These are phyloP conservation scores for Pterostichus madidus DNA, from an alignment of 2,888 invertebrate species.

Conservation along the genomic window DNA sequence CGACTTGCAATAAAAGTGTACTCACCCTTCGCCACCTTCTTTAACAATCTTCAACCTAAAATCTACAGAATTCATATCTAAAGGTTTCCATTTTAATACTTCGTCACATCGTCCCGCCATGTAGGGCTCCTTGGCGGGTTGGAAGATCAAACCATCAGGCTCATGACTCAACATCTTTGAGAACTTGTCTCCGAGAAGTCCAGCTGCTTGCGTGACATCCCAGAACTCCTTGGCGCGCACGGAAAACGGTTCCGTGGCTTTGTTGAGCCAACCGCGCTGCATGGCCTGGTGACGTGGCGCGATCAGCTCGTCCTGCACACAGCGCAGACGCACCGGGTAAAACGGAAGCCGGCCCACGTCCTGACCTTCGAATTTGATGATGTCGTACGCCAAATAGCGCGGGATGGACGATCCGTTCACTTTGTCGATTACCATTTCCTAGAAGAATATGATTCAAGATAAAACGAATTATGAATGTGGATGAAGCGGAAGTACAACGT, in stretches of 20 bases:
- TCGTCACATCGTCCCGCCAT: constrained; percentile 88
- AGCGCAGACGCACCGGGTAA: constrained; percentile 85
- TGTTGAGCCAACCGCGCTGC: constrained; percentile 85
- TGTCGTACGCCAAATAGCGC: constrained; percentile 96
- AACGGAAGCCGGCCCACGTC: constrained; percentile 90
- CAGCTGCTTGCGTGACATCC: constrained; percentile 86
- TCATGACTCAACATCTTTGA: constrained; percentile 92
- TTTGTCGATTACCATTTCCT: constrained; percentile 98
- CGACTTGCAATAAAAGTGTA: too few relatives aligned
- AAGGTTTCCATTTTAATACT: constrained; percentile 99
- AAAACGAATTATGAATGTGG: constrained; percentile 67
- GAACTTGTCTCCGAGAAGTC: constrained; percentile 91
- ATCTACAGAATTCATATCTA: constrained; percentile 96
- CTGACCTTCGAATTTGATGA: constrained; percentile 89
- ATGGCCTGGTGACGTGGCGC: constrained; percentile 88
- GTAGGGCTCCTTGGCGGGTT: constrained; percentile 93
- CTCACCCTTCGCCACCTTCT: constrained; percentile 86
- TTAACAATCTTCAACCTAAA: constrained; percentile 91
- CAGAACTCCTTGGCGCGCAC: constrained; percentile 95
- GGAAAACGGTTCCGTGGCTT: constrained; percentile 92
- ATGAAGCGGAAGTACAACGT: constrained; percentile 61
- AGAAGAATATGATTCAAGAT: constrained; percentile 42
- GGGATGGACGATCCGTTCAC: constrained; percentile 87
- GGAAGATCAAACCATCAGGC: constrained; percentile 98
- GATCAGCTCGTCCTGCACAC: constrained; percentile 87